These are phyloP conservation scores for Seriola dumerili DNA, from an alignment of 2,113 vertebrate genomes.

Conservation along the genomic window DNA sequence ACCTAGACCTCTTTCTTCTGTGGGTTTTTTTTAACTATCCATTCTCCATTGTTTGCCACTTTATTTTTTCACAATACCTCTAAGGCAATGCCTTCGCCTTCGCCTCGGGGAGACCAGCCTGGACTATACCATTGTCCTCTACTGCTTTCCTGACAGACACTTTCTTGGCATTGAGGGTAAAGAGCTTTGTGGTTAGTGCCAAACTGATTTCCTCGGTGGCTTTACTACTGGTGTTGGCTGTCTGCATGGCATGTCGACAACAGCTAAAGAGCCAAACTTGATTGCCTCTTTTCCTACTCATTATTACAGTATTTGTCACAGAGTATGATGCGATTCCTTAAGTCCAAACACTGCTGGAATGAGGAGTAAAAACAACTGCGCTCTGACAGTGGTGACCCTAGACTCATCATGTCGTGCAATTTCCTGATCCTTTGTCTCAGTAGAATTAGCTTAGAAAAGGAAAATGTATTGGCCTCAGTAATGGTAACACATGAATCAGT, in stretches of 20 bases:
- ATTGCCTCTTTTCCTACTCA: conserved; percentile 66
- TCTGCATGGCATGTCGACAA: conserved; percentile 61
- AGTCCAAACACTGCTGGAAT: neutral
- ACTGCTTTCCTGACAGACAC: conserved; percentile 55
- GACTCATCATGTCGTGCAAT: conserved; percentile 14
- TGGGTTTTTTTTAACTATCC: conserved; percentile 35
- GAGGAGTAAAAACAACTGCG: conserved; percentile 15
- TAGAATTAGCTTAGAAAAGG: conserved; percentile 10
- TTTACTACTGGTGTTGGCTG: conserved; percentile 67
- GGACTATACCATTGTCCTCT: conserved; percentile 52
- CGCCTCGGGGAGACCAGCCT: conserved; percentile 5
- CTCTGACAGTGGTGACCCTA: neutral
- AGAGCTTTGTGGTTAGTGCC: conserved; percentile 69
- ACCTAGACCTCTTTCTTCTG: conserved; percentile 22
- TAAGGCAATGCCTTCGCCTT: conserved; percentile 19
- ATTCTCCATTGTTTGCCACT: conserved; percentile 52
- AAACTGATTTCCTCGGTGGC: conserved; percentile 77
- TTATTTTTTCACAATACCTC: conserved; percentile 51
- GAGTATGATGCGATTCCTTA: conserved; percentile 50
- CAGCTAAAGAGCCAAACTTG: conserved; percentile 70
- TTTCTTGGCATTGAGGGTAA: conserved; percentile 64
- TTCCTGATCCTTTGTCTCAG: conserved; percentile 17
- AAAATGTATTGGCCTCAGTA: neutral
- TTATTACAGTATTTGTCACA: conserved; percentile 69
- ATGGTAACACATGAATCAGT: neutral